phyloP scores from a whole-genome alignment of 2,888 invertebrate species.

The Drosophila meridionalis region DNA sequence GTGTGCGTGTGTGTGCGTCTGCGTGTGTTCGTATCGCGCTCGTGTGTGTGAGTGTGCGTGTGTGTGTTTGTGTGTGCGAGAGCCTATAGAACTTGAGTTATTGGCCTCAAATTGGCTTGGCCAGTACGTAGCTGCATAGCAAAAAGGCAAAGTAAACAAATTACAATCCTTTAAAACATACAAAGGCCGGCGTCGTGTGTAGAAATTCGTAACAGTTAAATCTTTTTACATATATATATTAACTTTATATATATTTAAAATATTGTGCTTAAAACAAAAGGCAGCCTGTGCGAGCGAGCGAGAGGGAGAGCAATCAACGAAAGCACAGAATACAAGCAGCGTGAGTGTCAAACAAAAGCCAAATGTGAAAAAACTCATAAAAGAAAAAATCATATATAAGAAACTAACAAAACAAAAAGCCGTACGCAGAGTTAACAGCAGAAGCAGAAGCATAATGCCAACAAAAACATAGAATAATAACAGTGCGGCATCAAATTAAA shows the following conservation, averaged over 20 bases:
- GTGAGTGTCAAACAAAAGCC: constrained; percentile 67
- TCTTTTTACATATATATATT: constrained; percentile 7
- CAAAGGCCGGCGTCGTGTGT: constrained; percentile 27
- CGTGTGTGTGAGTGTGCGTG: constrained; percentile 12
- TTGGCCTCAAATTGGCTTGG: constrained; percentile 60
- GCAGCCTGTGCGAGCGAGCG: constrained; percentile 17
- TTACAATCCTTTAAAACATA: constrained; percentile 18
- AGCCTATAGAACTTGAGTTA: constrained; percentile 48
- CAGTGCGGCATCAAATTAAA: constrained; percentile 65
- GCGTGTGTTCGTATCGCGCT: constrained; percentile 14
- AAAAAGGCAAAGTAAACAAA: constrained; percentile 34
- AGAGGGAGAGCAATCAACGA: constrained; percentile 3
- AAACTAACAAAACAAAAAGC: constrained; percentile 38
- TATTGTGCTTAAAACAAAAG: constrained; percentile 48
- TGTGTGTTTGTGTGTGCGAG: constrained; percentile 28
- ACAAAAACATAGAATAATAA: constrained; percentile 44
- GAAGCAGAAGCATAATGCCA: constrained; percentile 40
- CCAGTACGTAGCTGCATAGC: constrained; percentile 22
- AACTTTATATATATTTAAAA: constrained; percentile 1
- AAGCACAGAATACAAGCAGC: constrained; percentile 35
- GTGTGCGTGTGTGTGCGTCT: constrained; percentile 28
- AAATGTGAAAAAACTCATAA: constrained; percentile 78
- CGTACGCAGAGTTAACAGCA: constrained; percentile 34
- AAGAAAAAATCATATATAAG: constrained; percentile 29
- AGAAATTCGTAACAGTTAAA: neutral